Conservation (phyloP, 2,113 vertebrate genomes). For the Trinectes maculatus region DNA sequence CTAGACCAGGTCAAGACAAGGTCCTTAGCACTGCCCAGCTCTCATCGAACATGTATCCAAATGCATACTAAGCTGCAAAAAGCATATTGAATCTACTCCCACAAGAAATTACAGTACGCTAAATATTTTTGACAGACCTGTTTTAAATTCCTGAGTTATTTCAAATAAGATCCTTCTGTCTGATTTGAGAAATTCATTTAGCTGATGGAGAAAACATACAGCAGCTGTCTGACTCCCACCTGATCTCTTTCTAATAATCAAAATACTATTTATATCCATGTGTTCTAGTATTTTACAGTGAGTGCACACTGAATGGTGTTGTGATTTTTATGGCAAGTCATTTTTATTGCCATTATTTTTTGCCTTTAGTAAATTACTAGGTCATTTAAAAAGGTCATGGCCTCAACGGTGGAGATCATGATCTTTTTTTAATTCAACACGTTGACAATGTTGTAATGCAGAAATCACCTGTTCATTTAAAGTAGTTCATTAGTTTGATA, state of each 20-base stretch:
- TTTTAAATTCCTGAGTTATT: constrained; percentile 3
- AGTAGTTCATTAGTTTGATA: no score
- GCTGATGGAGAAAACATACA: not conserved
- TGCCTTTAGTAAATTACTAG: not conserved
- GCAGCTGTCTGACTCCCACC: not conserved
- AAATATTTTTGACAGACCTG: not conserved
- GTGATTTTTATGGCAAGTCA: no score
- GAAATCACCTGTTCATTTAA: no score
- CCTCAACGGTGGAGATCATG: no score
- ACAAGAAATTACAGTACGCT: not conserved
- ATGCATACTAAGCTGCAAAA: not conserved
- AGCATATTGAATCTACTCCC: not conserved
- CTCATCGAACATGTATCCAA: not conserved
- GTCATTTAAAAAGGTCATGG: not conserved
- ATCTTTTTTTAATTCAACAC: no score
- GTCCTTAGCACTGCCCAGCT: not conserved
- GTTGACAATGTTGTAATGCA: no score
- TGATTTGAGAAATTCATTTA: constrained; percentile 11
- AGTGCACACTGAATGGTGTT: not conserved
- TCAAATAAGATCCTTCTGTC: constrained; percentile 9
- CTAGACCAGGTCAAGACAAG: no score
- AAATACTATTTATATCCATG: constrained; percentile 11
- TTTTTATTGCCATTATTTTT: no score
- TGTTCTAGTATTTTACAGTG: not conserved
- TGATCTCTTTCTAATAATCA: constrained; percentile 5